A percentile compares a stretch with the other conserved stretches of the same genome.
Evolutionary conservation across 2,797 vertebrate species (phyloP).

Genomic region (Nasua narica): DNA sequence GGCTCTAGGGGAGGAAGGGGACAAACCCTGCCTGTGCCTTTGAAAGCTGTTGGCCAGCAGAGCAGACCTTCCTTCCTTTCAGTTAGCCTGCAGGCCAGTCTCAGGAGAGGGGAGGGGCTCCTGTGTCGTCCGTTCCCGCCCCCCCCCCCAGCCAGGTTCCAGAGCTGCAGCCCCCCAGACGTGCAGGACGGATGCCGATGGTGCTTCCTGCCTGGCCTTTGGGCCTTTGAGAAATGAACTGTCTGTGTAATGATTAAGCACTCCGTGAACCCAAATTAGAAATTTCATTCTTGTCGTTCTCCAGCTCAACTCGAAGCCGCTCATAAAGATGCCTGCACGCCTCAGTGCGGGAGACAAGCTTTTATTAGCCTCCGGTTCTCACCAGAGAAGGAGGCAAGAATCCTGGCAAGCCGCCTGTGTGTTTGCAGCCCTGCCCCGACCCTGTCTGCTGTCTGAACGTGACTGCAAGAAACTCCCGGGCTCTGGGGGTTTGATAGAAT

Average conservation of each 20-base stretch:
- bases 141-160: no score
- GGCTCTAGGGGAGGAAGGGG: neutral
- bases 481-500: neutral
- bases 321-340: neutral
- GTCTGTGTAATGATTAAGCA: neutral
- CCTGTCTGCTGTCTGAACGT: neutral
- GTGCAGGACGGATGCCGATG: rapidly evolving
- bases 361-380: neutral
- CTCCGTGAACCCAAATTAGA: constrained; percentile 38
- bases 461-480: neutral
- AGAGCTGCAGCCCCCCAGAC: rapidly evolving
- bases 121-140: neutral
- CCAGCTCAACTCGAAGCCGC: constrained; percentile 10
- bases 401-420: constrained; percentile 38
- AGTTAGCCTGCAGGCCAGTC: rapidly evolving
- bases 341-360: constrained; percentile 42
- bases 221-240: neutral
- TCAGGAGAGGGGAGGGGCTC: neutral
- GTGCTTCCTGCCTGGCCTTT: neutral
- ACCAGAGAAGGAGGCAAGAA: neutral
- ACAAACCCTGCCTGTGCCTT: neutral
- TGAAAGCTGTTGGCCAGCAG: neutral
- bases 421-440: neutral
- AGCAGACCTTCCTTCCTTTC: neutral
- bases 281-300: constrained; percentile 28